Evolutionary conservation across 2,888 invertebrate species (phyloP).

Genomic region (Rosalia funebris): DNA sequence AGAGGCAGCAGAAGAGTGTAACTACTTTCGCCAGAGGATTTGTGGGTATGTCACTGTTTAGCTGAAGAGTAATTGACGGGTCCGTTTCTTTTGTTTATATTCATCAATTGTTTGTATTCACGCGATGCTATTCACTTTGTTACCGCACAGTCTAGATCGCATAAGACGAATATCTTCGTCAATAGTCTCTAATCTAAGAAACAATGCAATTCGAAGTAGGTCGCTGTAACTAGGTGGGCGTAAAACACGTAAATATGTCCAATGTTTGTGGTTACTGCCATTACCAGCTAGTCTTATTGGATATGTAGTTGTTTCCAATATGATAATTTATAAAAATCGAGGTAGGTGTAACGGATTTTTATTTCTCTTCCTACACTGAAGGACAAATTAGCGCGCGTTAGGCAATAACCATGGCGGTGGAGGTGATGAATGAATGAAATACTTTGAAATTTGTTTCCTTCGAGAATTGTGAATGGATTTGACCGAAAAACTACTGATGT

Average conservation of each 20-base stretch:
- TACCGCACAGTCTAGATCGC: no score
- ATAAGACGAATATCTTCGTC: no score
- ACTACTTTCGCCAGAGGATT: slow-evolving; percentile 8
- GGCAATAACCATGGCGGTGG: slow-evolving; percentile 4
- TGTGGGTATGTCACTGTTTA: slow-evolving; percentile 12
- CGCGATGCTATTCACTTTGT: no score
- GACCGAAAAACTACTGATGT: neutral
- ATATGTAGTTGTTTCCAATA: slow-evolving; percentile 18
- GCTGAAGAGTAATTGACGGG: neutral
- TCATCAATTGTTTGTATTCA: no score
- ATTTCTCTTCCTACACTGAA: slow-evolving; percentile 28
- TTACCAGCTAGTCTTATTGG: slow-evolving; percentile 15
- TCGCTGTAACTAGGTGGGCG: slow-evolving; percentile 32
- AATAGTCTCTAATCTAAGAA: slow-evolving; percentile 7
- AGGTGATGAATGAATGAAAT: slow-evolving; percentile 1
- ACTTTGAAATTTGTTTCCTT: neutral
- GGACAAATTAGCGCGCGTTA: slow-evolving; percentile 4
- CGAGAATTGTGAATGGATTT: neutral
- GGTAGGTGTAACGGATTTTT: slow-evolving; percentile 32
- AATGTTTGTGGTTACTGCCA: slow-evolving; percentile 4
- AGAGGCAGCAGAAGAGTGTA: neutral
- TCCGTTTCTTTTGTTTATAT: no score
- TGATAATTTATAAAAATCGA: slow-evolving; percentile 29
- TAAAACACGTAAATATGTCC: slow-evolving; percentile 31
- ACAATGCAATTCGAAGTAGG: slow-evolving; percentile 33